Evolutionary conservation across 2,888 invertebrate species (phyloP), one percentile per base, ranked within the genome.

Genomic region (Calameuta filiformis): DNA sequence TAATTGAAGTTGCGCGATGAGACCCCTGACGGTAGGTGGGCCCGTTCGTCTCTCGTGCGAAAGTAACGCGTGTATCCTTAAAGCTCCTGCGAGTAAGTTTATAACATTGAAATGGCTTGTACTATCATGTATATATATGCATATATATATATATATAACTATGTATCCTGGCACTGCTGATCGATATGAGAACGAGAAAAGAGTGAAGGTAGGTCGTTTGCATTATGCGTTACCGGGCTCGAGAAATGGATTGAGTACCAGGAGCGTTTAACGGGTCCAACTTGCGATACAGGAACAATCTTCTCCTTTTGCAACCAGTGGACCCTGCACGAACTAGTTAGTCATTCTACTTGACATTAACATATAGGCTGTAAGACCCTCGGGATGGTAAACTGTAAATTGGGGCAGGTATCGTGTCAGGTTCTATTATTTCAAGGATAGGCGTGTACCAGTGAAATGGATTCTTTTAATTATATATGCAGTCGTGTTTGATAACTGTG

Each of bases 321-420:
- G 83, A 84, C 81, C 83, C 80, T 81, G 82, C 84, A 84, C 81
- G 84, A 85, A 85, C 84, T 85, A 81, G 83, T 83, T 84, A 83
- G 85, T 86, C 86, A 87, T 86, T 87, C 85, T 81, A 81, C 83
- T 79, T 56, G 79, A 76, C 82, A 87, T 89, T 87, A 88, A 88
- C 86, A 87, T 89, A 87, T 87, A 87, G 82, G 83, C 84, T 79
- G 75, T 56, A 56, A 79, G 78, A 76, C 83, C 85, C 86, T 76
- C 79, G 73, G 83, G 85, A 79, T 81, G 56, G 83, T 79, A 76
- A 83, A 84, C 82, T 79, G 83, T 83, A 85, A 83, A 85, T 86
- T 87, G 84, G 76, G 76, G 35, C 33, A 68, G 56, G 9, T 56
- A 23, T 56, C 56, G 56, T 56, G 76, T 68, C 56, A 9, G 23